A percentile compares a stretch with the other conserved stretches of the same genome.
Evolutionary conservation across 2,113 vertebrate species (phyloP).

Genomic region (Pteropus alecto): DNA sequence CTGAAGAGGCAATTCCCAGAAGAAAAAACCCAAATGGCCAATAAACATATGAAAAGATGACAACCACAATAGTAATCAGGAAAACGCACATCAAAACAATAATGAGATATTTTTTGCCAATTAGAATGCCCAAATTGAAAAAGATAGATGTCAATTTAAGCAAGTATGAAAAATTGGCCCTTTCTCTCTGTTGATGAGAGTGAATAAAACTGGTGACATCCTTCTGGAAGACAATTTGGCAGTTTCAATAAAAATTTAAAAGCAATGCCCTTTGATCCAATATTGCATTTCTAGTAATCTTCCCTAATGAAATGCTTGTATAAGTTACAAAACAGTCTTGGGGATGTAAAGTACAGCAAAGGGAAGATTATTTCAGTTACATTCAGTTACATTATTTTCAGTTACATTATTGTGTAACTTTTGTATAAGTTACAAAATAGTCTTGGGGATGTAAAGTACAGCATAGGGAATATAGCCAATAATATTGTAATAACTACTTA

Average conservation of each 20-base stretch:
- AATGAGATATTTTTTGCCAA: neutral
- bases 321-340: too few relatives aligned
- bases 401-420: too few relatives aligned
- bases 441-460: too few relatives aligned
- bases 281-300: neutral
- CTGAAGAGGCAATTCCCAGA: neutral
- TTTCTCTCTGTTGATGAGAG: neutral
- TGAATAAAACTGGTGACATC: neutral
- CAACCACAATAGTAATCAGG: neutral
- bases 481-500: too few relatives aligned
- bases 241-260: neutral
- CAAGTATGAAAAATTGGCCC: neutral
- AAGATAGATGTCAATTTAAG: neutral
- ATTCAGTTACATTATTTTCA: too few relatives aligned
- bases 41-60: conserved; percentile 16
- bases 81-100: neutral
- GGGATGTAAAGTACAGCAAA: too few relatives aligned
- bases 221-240: neutral
- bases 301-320: neutral
- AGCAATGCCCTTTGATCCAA: neutral
- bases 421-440: neutral
- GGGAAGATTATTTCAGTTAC: too few relatives aligned
- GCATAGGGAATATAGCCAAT: too few relatives aligned
- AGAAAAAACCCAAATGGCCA: neutral
- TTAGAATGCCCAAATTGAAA: neutral